Base-by-base conservation (phyloP, 2,797 vertebrate genomes). In the Graptemys geographica region DNA sequence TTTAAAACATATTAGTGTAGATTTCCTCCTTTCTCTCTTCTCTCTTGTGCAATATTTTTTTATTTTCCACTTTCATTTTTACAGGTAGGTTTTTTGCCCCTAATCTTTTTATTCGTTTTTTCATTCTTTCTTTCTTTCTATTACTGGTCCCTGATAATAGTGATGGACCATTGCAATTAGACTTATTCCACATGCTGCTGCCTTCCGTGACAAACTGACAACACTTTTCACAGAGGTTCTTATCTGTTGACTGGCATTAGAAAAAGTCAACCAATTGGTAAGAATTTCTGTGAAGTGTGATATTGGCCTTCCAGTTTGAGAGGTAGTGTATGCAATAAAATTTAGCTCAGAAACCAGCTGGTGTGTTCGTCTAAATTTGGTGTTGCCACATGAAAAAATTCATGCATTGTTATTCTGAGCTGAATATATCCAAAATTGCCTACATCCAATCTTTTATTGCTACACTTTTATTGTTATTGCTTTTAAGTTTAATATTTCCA, bases 401-500 rank as follows among this genome's bases (percentile, higher is more conserved):
- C 49, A 57, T 44, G 12, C 27, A 15, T 57, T 78, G 79, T 7
- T 88, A 51, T 18, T 51, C 79, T 62, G 83, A 89, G 79, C 84
- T 86, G 15, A 85, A 62, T 85, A 11, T 3, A 0, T 89, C 95
- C 7, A 11, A 89, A 84, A 87, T 76, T 28, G 62, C 37, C 93
- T 96, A 28, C 76, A 78, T 92, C 91, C 91, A 94, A 86, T 93
- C 82, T 87, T 79, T 59, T 83, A 59, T 87, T 93, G 51, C 95
- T 88, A 79, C 57, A 59, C 84, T 95, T 96, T 93, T 97, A 88
- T 96, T 97, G 79, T 93, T 97, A 94, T 84, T 97, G 69, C 5
- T 2, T 90, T 97, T 76, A 95, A 97, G 94, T 90, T 76, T 86
- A 95, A 87, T 11, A 4, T 95, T 96, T 95, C 78, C 2, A 4